phyloP scores from a whole-genome alignment of 2,797 vertebrate species.

The Xerus rutilus region DNA sequence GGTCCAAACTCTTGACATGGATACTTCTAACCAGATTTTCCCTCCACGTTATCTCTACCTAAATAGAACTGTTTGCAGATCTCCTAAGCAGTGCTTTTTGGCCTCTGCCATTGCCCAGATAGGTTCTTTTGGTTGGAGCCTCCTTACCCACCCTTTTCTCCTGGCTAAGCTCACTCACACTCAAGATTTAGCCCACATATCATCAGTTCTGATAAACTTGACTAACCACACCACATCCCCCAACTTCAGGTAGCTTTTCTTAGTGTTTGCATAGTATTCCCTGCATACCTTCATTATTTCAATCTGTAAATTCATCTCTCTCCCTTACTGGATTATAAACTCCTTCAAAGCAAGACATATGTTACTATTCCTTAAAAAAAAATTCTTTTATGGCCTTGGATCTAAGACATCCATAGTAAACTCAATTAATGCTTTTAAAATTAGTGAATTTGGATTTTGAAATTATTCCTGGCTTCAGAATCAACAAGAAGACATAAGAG shows the following conservation, averaged over 20 bases:
- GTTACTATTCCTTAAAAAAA: neutral
- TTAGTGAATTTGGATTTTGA: neutral
- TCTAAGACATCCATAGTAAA: neutral
- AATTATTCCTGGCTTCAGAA: neutral
- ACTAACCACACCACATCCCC: neutral
- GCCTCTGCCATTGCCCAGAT: neutral
- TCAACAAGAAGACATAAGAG: neutral
- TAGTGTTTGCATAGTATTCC: neutral
- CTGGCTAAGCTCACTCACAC: neutral
- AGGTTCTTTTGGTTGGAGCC: neutral
- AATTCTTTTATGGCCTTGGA: neutral
- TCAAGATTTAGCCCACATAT: neutral
- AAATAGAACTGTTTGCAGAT: neutral
- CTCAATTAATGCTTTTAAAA: conserved; percentile 30
- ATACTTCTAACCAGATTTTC: neutral
- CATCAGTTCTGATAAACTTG: conserved; percentile 13
- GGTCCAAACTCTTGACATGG: neutral
- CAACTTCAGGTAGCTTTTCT: neutral
- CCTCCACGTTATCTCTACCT: neutral
- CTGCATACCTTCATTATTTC: neutral
- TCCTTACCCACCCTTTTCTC: neutral
- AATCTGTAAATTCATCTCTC: neutral
- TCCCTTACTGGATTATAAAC: neutral
- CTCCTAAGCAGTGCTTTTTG: neutral
- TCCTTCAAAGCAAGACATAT: neutral